Evolutionary conservation across 2,888 invertebrate genomes (phyloP), one percentile per base, ranked within the genome.

Genomic region (Watsonalla cultraria): DNA sequence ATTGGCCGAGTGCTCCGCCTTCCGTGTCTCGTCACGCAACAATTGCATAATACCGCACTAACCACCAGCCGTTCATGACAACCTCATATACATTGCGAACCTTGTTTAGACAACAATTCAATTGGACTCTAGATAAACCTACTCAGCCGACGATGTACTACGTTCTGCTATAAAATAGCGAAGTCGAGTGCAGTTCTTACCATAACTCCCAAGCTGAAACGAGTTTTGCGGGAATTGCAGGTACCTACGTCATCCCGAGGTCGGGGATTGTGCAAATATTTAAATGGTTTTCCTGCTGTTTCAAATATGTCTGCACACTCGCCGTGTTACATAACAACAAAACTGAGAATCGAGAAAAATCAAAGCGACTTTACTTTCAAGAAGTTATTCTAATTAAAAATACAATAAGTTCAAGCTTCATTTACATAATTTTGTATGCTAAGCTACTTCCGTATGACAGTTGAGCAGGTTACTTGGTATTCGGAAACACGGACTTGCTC

Each of bases 1-100:
- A 86, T 83, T 88, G 86, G 82, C 84, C 88, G 84, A 88, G 76
- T 87, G 83, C 74, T 78, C 66, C 72, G 79, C 77, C 87, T 89
- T 89, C 89, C 89, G 87, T 75, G 80, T 88, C 78, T 75, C 66
- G 77, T 78, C 82, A 86, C 82, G 84, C 82, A 82, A 84, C 69
- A 48, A 68, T 87, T 87, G 76, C 83, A 75, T 83, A 83, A 87
- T 71, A 5, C 42, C 42, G 59, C 56, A 61, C 62, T 68, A 59
- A 59, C 56, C 61, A 62, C 61, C 58, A 54, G 56, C 54, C 47
- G 54, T 54, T 53, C 58, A 59, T 54, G 55, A 57, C 53, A 9
- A 13, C 33, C 33, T 52, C 56, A 11, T 57, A 60, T 72, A 62
- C 74, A 74, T 70, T 72, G 64, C 70, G 54, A 54, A 47, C 54